phyloP scores from a whole-genome alignment of 2,888 invertebrate species.

The Zygogramma bicolorata region DNA sequence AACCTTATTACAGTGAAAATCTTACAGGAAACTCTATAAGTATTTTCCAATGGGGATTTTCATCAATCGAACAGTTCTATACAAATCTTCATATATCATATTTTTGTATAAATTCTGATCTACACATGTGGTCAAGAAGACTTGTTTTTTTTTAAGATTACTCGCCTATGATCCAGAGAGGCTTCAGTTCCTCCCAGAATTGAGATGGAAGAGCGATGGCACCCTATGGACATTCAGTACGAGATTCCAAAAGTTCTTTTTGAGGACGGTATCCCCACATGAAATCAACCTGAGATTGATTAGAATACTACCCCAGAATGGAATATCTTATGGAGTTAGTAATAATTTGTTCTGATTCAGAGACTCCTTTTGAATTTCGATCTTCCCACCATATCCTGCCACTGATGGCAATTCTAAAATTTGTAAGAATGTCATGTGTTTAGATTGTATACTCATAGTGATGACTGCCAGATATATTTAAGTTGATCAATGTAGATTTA shows the following conservation, averaged over 20 bases:
- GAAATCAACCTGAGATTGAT: slow-evolving; percentile 83
- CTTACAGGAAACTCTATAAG: no score
- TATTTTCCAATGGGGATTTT: no score
- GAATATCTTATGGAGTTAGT: slow-evolving; percentile 20
- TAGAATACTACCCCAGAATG: slow-evolving; percentile 61
- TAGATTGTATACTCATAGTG: not conserved
- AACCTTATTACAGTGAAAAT: no score
- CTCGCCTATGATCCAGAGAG: slow-evolving; percentile 78
- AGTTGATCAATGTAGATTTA: not conserved
- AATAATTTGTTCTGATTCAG: slow-evolving; percentile 43
- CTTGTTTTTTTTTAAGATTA: slow-evolving; percentile 73
- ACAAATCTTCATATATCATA: not conserved
- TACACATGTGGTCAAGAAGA: no score
- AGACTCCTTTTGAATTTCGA: no score
- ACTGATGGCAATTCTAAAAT: no score
- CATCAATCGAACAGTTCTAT: no score
- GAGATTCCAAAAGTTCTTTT: slow-evolving; percentile 85
- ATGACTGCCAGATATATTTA: not conserved
- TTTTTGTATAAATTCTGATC: no score
- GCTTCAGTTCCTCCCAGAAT: slow-evolving; percentile 84
- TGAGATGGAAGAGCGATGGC: slow-evolving; percentile 77
- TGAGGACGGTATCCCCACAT: slow-evolving; percentile 74
- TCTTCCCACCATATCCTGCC: no score
- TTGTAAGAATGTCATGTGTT: not conserved
- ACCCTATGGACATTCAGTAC: slow-evolving; percentile 81